phyloP scores from a whole-genome alignment of 2,113 vertebrate genomes.

The Phyllostomus discolor region DNA sequence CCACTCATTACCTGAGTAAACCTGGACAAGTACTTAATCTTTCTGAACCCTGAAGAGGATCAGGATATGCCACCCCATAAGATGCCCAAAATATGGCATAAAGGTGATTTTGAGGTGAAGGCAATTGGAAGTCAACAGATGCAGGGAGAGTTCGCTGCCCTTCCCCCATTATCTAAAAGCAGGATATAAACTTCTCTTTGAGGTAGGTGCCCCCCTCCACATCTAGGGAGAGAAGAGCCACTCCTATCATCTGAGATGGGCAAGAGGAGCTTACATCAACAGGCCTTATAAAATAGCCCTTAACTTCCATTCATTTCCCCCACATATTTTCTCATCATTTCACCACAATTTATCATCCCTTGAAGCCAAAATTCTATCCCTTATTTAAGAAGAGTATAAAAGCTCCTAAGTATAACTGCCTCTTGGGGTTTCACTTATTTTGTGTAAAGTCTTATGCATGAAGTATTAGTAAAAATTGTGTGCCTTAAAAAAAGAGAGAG shows the following conservation, averaged over 20 bases:
- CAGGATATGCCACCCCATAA: neutral
- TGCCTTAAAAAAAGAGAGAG: neutral
- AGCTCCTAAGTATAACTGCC: neutral
- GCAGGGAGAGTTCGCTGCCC: neutral
- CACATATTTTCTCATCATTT: neutral
- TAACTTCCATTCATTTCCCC: neutral
- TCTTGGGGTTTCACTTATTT: neutral
- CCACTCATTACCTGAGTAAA: neutral
- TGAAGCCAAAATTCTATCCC: neutral
- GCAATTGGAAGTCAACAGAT: neutral
- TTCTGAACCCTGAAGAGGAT: neutral
- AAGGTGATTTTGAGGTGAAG: neutral
- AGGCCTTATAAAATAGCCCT: neutral
- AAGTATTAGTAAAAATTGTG: neutral
- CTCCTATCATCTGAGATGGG: neutral
- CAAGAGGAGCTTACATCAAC: neutral
- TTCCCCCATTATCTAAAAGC: neutral
- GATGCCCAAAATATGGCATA: neutral
- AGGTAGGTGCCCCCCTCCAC: neutral
- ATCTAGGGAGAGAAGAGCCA: neutral
- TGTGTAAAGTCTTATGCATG: neutral
- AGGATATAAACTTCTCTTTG: neutral
- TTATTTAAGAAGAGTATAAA: neutral
- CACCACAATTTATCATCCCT: neutral
- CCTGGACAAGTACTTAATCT: neutral